Conservation (phyloP, 2,888 invertebrate species). For the Phaonia tiefii region DNA sequence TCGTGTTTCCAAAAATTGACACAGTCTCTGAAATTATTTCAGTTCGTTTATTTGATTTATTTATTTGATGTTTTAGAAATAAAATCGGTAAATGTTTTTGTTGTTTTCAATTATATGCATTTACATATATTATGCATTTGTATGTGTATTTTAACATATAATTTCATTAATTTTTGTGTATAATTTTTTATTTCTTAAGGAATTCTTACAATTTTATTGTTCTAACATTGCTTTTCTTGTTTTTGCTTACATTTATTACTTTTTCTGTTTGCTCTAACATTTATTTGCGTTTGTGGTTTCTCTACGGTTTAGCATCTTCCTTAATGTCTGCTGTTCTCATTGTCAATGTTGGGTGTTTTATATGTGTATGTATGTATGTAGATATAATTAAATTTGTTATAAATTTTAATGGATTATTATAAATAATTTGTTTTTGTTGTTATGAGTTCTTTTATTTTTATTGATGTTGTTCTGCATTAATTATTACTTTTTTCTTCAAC, state of each 20-base stretch:
- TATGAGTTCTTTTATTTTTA: slow-evolving; percentile 13
- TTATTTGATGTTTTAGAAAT: not conserved
- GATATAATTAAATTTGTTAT: not conserved
- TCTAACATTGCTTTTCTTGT: slow-evolving; percentile 57
- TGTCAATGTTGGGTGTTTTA: not conserved
- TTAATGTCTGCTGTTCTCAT: not conserved
- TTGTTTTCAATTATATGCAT: not conserved
- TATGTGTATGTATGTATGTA: no score
- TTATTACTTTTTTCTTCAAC: slow-evolving; percentile 14
- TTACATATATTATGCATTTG: no score
- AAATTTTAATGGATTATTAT: not conserved
- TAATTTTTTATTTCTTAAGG: slow-evolving; percentile 28
- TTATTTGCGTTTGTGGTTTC: slow-evolving; percentile 14
- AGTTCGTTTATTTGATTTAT: no score
- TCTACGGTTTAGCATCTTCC: not conserved
- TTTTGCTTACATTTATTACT: slow-evolving; percentile 40
- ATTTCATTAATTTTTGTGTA: not conserved
- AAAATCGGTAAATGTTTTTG: not conserved
- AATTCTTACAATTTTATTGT: slow-evolving; percentile 60
- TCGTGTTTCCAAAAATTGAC: no score
- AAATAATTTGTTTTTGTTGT: slow-evolving; percentile 4
- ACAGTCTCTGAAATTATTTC: no score
- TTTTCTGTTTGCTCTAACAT: slow-evolving; percentile 26
- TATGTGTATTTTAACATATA: no score
- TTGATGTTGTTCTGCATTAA: slow-evolving; percentile 45